Evolutionary conservation across 2,797 vertebrate genomes (phyloP).

Genomic region (Labeo calbasu): DNA sequence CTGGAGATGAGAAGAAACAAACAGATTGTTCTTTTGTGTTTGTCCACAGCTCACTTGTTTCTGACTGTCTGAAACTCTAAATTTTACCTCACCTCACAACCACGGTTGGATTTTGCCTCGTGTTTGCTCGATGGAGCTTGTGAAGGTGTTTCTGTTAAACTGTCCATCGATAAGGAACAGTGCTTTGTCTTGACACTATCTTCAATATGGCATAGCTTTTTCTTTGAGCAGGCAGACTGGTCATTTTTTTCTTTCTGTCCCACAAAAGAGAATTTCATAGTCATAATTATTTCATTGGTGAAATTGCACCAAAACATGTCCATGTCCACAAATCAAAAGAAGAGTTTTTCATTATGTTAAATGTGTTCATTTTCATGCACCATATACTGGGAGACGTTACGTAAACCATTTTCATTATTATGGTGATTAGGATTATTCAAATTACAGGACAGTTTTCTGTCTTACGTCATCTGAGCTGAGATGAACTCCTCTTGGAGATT

Average conservation of each 20-base stretch:
- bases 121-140: conserved; percentile 25
- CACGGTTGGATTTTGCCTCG: neutral
- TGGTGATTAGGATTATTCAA: conserved; percentile 6
- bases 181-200: conserved; percentile 19
- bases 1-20: conserved; percentile 30
- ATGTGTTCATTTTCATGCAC: neutral
- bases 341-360: neutral
- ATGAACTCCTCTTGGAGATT: conserved; percentile 18
- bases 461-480: conserved; percentile 32
- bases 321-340: neutral
- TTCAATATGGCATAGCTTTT: neutral
- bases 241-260: conserved; percentile 18
- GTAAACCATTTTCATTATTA: neutral
- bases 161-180: conserved; percentile 10
- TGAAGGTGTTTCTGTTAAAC: conserved; percentile 8
- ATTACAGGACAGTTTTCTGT: conserved; percentile 2
- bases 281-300: neutral
- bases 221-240: neutral
- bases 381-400: neutral
- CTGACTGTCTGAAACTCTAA: neutral
- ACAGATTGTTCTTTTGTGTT: neutral
- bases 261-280: neutral
- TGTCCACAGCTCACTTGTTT: neutral
- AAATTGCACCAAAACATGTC: neutral
- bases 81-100: conserved; percentile 1